phyloP scores from a whole-genome alignment of 1,140 invertebrate genomes.

The Nephotettix cincticeps region DNA sequence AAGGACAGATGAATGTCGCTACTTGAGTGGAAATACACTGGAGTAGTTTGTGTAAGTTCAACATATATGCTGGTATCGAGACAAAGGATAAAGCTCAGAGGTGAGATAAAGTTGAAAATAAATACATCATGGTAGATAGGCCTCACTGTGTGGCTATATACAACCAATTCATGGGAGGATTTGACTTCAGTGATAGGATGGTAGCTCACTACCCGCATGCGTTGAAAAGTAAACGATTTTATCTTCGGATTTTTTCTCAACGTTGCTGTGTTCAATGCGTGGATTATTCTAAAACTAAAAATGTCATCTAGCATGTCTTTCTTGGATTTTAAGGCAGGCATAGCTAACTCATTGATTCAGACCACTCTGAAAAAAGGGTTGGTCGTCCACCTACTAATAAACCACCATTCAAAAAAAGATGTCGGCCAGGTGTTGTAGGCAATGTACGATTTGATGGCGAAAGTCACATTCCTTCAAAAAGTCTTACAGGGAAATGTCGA shows the following conservation, averaged over 20 bases:
- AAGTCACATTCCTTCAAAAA: constrained; percentile 27
- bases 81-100: constrained; percentile 30
- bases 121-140: constrained; percentile 34
- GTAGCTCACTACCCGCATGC: constrained; percentile 37
- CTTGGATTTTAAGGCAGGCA: constrained; percentile 23
- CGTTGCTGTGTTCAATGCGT: constrained; percentile 39
- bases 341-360: constrained; percentile 20
- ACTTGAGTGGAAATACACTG: constrained; percentile 38
- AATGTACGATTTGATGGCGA: constrained; percentile 21
- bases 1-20: constrained; percentile 29
- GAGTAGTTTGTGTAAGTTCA: constrained; percentile 25
- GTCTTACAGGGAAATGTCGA: constrained; percentile 20
- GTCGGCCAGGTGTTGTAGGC: not conserved
- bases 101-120: constrained; percentile 35
- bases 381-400: constrained; percentile 14
- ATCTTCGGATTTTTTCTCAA: constrained; percentile 38
- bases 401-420: not conserved
- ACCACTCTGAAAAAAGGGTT: not conserved
- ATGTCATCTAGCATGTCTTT: constrained; percentile 22
- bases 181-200: constrained; percentile 41
- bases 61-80: constrained; percentile 4
- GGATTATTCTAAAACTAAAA: constrained; percentile 34
- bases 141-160: constrained; percentile 32
- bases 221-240: constrained; percentile 37
- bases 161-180: constrained; percentile 37